Evolutionary conservation across 2,888 invertebrate species (phyloP).

Genomic region (Coelinius sp.): DNA sequence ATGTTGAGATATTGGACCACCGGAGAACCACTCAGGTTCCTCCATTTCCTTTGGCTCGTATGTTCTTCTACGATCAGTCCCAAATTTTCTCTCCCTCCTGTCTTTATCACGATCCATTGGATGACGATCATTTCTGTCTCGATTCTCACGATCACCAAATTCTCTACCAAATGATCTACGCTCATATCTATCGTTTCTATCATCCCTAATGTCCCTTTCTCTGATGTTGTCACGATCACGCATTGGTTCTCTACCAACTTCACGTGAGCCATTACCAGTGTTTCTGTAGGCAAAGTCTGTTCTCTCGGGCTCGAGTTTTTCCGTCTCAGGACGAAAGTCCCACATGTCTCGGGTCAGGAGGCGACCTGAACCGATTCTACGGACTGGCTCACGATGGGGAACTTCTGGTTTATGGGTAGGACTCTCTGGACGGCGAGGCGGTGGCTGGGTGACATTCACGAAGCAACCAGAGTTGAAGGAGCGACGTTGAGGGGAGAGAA

Average conservation of each 20-base stretch:
- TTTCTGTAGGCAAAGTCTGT: slow-evolving; percentile 65
- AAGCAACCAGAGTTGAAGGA: slow-evolving; percentile 91
- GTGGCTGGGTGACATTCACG: slow-evolving; percentile 71
- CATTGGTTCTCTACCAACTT: slow-evolving; percentile 58
- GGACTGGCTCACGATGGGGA: slow-evolving; percentile 68
- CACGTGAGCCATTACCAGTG: slow-evolving; percentile 51
- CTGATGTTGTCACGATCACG: slow-evolving; percentile 65
- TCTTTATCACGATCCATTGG: slow-evolving; percentile 70
- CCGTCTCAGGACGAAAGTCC: slow-evolving; percentile 71
- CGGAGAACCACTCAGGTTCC: slow-evolving; percentile 92
- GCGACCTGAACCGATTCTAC: slow-evolving; percentile 89
- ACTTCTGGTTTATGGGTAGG: slow-evolving; percentile 69
- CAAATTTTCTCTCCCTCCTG: slow-evolving; percentile 59
- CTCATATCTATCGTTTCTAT: slow-evolving; percentile 70
- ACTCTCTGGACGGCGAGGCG: slow-evolving; percentile 66
- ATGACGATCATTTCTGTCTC: slow-evolving; percentile 58
- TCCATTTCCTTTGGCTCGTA: slow-evolving; percentile 76
- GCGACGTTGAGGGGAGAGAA: slow-evolving; percentile 87
- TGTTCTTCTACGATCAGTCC: slow-evolving; percentile 73
- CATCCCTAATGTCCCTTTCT: slow-evolving; percentile 42
- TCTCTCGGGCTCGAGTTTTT: slow-evolving; percentile 64
- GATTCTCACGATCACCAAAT: slow-evolving; percentile 64
- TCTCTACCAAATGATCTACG: slow-evolving; percentile 76
- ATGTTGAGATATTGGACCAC: slow-evolving; percentile 90
- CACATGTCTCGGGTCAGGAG: slow-evolving; percentile 80